Conservation (phyloP, 2,888 invertebrate genomes). For the Byasa hedistus region DNA sequence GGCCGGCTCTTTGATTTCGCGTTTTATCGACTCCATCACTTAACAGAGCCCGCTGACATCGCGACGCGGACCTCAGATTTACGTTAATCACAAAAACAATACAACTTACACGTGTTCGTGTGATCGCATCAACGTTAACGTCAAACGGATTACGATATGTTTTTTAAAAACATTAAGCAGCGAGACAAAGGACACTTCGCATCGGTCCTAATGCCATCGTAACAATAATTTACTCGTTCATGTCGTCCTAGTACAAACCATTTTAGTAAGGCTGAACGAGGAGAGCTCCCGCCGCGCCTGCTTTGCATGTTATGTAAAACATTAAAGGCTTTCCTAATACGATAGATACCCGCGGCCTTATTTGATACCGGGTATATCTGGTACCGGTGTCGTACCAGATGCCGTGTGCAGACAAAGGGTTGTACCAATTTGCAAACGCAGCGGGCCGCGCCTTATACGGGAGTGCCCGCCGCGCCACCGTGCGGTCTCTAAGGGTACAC, state of each 20-base stretch:
- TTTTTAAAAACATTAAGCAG: too few relatives aligned
- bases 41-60: slow-evolving; percentile 5
- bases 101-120: background rate
- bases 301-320: too few relatives aligned
- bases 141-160: too few relatives aligned
- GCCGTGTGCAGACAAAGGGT: slow-evolving; percentile 62
- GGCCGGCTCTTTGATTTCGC: slow-evolving; percentile 37
- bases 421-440: slow-evolving; percentile 75
- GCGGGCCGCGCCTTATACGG: slow-evolving; percentile 64
- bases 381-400: slow-evolving; percentile 39
- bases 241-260: too few relatives aligned
- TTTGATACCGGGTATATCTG: slow-evolving; percentile 27
- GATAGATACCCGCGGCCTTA: slow-evolving; percentile 36
- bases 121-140: too few relatives aligned
- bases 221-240: too few relatives aligned
- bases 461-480: slow-evolving; percentile 29
- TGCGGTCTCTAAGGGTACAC: background rate
- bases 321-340: slow-evolving; percentile 20
- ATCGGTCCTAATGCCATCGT: too few relatives aligned
- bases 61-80: slow-evolving; percentile 8
- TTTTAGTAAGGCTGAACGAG: too few relatives aligned
- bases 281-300: too few relatives aligned
- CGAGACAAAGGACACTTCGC: too few relatives aligned
- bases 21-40: slow-evolving; percentile 28
- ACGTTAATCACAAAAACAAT: slow-evolving; percentile 8